Conservation (phyloP, 2,113 vertebrate genomes). For the Chamaea fasciata region DNA sequence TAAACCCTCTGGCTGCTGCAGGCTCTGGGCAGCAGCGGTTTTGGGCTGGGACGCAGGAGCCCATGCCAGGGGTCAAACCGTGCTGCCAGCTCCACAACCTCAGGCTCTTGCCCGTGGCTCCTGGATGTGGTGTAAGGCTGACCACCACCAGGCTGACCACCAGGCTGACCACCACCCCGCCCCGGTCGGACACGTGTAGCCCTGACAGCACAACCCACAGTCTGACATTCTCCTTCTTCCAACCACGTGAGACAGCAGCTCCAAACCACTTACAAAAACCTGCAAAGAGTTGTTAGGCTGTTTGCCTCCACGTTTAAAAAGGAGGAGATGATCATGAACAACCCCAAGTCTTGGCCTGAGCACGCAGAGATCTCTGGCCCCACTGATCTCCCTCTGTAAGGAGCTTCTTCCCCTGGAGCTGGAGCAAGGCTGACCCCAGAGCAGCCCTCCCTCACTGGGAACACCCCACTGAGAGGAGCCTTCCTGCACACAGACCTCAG, state of each 20-base stretch:
- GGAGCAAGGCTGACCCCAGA: neutral
- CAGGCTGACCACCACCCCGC: too few species aligned
- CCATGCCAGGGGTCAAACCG: fast-evolving
- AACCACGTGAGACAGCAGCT: neutral
- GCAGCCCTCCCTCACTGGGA: neutral
- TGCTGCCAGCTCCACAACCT: neutral
- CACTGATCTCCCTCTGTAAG: fast-evolving
- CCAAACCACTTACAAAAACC: neutral
- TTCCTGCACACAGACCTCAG: neutral
- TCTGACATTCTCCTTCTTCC: neutral
- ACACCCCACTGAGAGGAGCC: fast-evolving
- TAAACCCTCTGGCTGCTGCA: fast-evolving
- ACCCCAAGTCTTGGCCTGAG: neutral
- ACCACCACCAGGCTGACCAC: neutral
- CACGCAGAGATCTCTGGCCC: neutral
- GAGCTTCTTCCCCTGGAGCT: neutral
- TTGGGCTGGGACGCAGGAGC: neutral
- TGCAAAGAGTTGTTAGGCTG: neutral
- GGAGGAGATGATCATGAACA: neutral
- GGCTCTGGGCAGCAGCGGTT: fast-evolving
- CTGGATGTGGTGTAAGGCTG: fast-evolving
- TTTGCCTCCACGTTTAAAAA: neutral
- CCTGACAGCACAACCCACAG: neutral
- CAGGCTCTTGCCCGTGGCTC: fast-evolving
- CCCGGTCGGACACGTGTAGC: fast-evolving